Percentiles rank a stretch among this genome's conserved stretches.
Conservation (phyloP, 2,113 vertebrate species). For the Oenanthe oenanthe region DNA sequence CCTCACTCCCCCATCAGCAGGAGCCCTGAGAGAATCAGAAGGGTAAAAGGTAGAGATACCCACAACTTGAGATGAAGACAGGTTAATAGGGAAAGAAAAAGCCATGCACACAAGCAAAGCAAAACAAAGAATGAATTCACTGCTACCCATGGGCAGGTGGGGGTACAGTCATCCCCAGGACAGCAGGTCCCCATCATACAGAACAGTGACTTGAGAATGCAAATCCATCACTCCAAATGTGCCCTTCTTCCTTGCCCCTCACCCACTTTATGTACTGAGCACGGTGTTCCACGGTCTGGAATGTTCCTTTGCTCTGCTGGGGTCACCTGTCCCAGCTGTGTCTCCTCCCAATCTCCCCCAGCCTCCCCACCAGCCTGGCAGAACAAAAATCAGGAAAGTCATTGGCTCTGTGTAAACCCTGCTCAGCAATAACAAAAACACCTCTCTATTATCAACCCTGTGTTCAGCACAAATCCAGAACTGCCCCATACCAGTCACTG, state of each 20-base stretch:
- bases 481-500: accelerated
- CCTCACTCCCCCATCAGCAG: background rate
- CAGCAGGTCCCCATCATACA: accelerated
- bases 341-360: background rate
- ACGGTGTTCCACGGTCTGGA: background rate
- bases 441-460: background rate
- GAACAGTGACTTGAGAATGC: background rate
- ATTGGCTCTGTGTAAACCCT: background rate
- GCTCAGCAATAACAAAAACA: background rate
- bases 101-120: background rate
- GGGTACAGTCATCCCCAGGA: background rate
- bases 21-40: background rate
- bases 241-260: background rate
- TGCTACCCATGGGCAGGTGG: background rate
- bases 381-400: accelerated
- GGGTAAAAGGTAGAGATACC: background rate
- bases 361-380: accelerated
- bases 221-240: background rate
- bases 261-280: accelerated
- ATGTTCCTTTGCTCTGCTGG: background rate
- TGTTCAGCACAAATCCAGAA: background rate
- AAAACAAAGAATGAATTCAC: background rate
- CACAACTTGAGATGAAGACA: background rate
- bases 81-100: background rate
- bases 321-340: accelerated